Conservation (phyloP, 35 echinoderm and acorn worm genomes). For the Lytechinus variegatus region DNA sequence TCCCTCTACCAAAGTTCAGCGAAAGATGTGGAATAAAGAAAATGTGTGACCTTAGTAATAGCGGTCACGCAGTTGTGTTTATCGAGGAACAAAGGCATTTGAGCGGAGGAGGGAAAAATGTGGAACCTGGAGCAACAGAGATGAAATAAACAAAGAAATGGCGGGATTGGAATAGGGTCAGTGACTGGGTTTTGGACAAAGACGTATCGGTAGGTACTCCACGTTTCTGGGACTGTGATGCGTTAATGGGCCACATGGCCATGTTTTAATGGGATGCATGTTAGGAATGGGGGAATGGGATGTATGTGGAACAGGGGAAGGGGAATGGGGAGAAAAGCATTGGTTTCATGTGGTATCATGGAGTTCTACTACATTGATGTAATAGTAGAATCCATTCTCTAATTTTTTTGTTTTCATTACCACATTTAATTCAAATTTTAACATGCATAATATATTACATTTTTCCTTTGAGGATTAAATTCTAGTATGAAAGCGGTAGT, state of each 20-base stretch:
- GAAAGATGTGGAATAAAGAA: background rate
- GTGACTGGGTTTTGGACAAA: constrained; percentile 38
- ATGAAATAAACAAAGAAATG: constrained; percentile 9
- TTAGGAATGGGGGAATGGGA: too few species aligned
- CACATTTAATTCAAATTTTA: background rate
- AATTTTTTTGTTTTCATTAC: too few species aligned
- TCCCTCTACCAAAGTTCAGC: background rate
- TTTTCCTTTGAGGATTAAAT: too few species aligned
- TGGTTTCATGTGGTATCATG: background rate
- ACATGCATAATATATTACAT: too few species aligned
- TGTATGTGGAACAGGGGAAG: too few species aligned
- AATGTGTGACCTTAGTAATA: constrained; percentile 34
- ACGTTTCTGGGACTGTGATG: background rate
- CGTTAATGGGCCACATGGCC: background rate
- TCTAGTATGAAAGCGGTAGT: too few species aligned
- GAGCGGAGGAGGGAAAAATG: background rate
- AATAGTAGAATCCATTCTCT: too few species aligned
- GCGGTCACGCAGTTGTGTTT: constrained; percentile 38
- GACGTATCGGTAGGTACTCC: background rate
- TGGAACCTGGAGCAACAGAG: background rate
- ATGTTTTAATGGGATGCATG: background rate
- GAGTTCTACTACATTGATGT: background rate
- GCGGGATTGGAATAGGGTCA: constrained; percentile 16
- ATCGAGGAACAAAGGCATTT: constrained; percentile 15
- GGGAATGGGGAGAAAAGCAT: too few species aligned